Percentiles rank a stretch among this genome's conserved stretches.
phyloP scores from a whole-genome alignment of 2,113 vertebrate genomes.

The Saccopteryx leptura region DNA sequence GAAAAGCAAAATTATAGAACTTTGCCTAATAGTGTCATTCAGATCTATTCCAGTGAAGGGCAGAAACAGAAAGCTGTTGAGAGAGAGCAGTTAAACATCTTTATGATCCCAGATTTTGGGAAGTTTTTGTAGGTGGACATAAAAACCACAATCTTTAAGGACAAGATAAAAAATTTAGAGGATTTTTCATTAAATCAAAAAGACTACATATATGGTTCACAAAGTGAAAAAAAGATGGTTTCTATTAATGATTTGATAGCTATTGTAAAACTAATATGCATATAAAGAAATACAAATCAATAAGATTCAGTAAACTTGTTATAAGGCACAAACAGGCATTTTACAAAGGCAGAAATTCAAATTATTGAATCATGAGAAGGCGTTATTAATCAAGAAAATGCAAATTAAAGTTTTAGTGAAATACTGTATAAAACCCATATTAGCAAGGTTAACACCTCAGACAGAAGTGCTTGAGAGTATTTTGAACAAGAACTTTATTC shows the following conservation, averaged over 20 bases:
- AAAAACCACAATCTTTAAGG: slow-evolving; percentile 13
- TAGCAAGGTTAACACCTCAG: neutral
- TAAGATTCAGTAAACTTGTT: neutral
- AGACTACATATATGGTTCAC: neutral
- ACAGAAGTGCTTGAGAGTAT: neutral
- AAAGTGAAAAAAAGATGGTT: neutral
- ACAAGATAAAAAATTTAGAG: neutral
- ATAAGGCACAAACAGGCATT: neutral
- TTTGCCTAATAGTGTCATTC: neutral
- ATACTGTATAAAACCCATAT: neutral
- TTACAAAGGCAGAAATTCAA: neutral
- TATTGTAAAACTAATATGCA: neutral
- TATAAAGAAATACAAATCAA: neutral
- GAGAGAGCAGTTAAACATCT: neutral
- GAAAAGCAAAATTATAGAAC: neutral
- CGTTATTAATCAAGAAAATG: neutral
- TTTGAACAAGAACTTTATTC: neutral
- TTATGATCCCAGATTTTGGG: neutral
- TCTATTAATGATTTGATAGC: neutral
- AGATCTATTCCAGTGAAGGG: neutral
- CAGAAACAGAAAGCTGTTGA: neutral
- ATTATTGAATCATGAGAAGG: neutral
- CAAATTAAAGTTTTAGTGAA: slow-evolving; percentile 23
- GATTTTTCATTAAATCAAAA: neutral
- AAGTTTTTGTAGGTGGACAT: neutral